A percentile compares a stretch with the other conserved stretches of the same genome.
phyloP scores from a whole-genome alignment of 2,797 vertebrate species.

The Oryzias dopingdopingensis region DNA sequence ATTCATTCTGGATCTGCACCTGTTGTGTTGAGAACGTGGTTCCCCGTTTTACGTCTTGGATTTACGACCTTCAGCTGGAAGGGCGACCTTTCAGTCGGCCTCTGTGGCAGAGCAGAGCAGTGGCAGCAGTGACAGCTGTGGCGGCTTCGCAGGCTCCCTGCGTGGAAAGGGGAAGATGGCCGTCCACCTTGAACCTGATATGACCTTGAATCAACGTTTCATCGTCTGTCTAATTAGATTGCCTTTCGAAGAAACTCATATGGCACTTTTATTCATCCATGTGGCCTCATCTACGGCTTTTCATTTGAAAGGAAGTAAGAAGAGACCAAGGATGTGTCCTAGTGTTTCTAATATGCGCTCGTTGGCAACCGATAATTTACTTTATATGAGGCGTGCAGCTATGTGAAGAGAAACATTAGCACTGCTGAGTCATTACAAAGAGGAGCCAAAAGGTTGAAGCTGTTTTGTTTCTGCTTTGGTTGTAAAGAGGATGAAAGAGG shows the following conservation, averaged over 20 bases:
- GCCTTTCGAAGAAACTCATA: slow-evolving; percentile 38
- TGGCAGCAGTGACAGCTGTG: slow-evolving; percentile 67
- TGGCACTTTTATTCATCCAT: slow-evolving; percentile 39
- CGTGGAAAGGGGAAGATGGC: slow-evolving; percentile 40
- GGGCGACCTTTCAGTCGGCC: slow-evolving; percentile 63
- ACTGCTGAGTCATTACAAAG: slow-evolving; percentile 62
- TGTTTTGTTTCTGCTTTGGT: slow-evolving; percentile 57
- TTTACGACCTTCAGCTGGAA: slow-evolving; percentile 78
- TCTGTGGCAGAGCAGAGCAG: slow-evolving; percentile 42
- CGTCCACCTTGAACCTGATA: slow-evolving; percentile 61
- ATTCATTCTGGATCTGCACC: slow-evolving; percentile 71
- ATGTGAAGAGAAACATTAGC: slow-evolving; percentile 55
- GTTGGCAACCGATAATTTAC: slow-evolving; percentile 48
- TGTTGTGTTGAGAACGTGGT: slow-evolving; percentile 71
- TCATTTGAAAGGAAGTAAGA: slow-evolving; percentile 54
- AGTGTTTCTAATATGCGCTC: slow-evolving; percentile 58
- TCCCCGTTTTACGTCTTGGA: slow-evolving; percentile 69
- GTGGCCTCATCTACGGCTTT: slow-evolving; percentile 46
- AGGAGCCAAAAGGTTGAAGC: slow-evolving; percentile 34
- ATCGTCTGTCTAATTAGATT: slow-evolving; percentile 58
- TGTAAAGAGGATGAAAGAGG: slow-evolving; percentile 24
- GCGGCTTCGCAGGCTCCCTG: slow-evolving; percentile 62
- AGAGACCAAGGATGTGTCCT: slow-evolving; percentile 47
- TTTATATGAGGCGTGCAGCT: slow-evolving; percentile 56
- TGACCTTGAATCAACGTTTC: slow-evolving; percentile 51